Percentiles rank a stretch among this genome's conserved stretches.
These are phyloP conservation scores for Oscarella lobularis DNA, from an alignment of 37 sponge, comb jelly and placozoan species.

Conservation along the genomic window DNA sequence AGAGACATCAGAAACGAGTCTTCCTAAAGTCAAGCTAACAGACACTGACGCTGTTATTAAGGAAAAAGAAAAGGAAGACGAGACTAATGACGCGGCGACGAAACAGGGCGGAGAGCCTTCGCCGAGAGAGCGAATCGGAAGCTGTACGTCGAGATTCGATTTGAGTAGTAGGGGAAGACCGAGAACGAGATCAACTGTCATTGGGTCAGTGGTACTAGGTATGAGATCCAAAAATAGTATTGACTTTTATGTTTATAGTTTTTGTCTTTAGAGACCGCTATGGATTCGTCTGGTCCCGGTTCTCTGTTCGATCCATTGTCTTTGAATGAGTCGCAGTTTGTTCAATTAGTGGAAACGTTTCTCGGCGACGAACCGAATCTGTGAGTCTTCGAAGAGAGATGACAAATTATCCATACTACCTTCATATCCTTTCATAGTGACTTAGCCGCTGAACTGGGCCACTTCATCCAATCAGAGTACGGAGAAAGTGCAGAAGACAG, in stretches of 20 bases:
- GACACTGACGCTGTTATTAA: no score
- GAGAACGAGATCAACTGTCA: not conserved
- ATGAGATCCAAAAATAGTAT: no score
- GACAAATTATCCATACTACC: no score
- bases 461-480: constrained; percentile 28
- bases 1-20: no score
- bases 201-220: not conserved
- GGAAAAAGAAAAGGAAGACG: no score
- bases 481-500: constrained; percentile 21
- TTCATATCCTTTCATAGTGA: constrained; percentile 1
- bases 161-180: not conserved
- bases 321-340: constrained; percentile 33
- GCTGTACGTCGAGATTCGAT: no score
- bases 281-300: constrained; percentile 33
- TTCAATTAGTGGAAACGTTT: constrained; percentile 44
- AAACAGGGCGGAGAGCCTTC: no score
- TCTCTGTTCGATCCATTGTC: constrained; percentile 24
- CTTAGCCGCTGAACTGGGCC: constrained; percentile 1
- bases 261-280: constrained; percentile 6
- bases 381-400: not conserved
- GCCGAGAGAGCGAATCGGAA: no score
- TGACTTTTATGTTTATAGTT: not conserved
- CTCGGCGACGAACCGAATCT: constrained; percentile 12
- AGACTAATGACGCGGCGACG: no score
- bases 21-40: no score